phyloP scores from a whole-genome alignment of 2,113 vertebrate genomes.

The Gallinago jamesoni region DNA sequence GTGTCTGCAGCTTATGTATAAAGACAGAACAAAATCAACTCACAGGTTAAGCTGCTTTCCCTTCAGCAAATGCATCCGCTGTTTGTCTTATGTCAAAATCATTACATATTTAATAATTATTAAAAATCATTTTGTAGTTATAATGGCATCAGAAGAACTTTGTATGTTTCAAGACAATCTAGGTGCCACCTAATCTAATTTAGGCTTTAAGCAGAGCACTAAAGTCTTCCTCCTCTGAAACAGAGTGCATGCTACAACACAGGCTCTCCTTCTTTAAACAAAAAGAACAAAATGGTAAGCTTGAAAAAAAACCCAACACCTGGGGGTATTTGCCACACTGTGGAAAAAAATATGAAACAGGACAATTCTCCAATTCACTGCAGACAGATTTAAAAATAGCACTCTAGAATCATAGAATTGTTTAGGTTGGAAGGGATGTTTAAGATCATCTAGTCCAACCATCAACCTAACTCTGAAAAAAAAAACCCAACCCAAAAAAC shows the following conservation, averaged over 20 bases:
- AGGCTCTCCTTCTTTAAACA: neutral
- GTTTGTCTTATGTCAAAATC: neutral
- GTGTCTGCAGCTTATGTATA: fast-evolving
- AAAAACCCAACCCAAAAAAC: too few species aligned
- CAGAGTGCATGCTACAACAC: neutral
- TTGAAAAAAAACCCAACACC: neutral
- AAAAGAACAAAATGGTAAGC: neutral
- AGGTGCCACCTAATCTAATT: neutral
- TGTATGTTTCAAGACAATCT: neutral
- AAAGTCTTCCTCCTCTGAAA: neutral
- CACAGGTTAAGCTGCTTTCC: neutral
- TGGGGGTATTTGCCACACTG: neutral
- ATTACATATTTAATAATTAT: neutral
- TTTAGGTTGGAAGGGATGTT: too few species aligned
- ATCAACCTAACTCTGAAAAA: too few species aligned
- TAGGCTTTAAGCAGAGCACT: neutral
- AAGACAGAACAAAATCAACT: neutral
- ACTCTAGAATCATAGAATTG: neutral
- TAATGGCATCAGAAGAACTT: neutral
- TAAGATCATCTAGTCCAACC: too few species aligned
- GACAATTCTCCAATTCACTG: neutral
- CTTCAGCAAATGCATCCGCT: neutral
- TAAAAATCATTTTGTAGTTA: neutral
- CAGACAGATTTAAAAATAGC: neutral
- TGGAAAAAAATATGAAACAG: neutral